Evolutionary conservation across 2,888 invertebrate genomes (phyloP).

Genomic region (Orthonychiurus folsomi): DNA sequence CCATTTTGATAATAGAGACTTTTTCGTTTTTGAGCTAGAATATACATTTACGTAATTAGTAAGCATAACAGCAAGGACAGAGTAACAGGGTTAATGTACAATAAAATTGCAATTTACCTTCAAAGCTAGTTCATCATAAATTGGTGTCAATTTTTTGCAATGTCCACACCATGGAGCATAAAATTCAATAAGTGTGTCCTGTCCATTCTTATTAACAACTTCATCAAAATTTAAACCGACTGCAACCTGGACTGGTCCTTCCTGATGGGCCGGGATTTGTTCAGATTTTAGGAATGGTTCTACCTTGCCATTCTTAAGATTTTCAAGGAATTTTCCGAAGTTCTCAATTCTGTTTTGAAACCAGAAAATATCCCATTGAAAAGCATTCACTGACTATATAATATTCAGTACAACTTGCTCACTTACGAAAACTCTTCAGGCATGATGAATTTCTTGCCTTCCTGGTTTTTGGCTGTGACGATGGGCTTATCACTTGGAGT

Average conservation of each 20-base stretch:
- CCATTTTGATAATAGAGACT: conserved; percentile 90
- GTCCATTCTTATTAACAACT: conserved; percentile 75
- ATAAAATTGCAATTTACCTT: conserved; percentile 50
- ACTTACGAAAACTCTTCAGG: conserved; percentile 64
- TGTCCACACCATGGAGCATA: conserved; percentile 99
- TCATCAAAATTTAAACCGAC: conserved; percentile 97
- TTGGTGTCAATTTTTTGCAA: conserved; percentile 89
- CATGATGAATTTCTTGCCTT: conserved; percentile 83
- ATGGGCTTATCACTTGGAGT: conserved; percentile 81
- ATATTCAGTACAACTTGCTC: not conserved
- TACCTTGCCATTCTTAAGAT: conserved; percentile 68
- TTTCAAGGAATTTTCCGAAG: conserved; percentile 73
- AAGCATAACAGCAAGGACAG: conserved; percentile 29
- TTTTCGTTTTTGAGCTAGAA: conserved; percentile 76
- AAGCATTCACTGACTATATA: conserved; percentile 13
- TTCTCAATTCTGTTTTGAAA: conserved; percentile 78
- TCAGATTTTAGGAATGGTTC: conserved; percentile 95
- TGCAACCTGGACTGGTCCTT: conserved; percentile 73
- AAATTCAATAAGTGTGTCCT: conserved; percentile 94
- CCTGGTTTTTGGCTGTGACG: conserved; percentile 69
- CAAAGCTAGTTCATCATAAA: conserved; percentile 86
- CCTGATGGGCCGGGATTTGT: conserved; percentile 73
- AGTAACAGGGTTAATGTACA: not conserved
- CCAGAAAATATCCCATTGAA: no score
- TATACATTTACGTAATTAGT: no score